These are phyloP conservation scores for Thysanoteuthis rhombus DNA, from an alignment of 2,888 invertebrate species.

Conservation along the genomic window DNA sequence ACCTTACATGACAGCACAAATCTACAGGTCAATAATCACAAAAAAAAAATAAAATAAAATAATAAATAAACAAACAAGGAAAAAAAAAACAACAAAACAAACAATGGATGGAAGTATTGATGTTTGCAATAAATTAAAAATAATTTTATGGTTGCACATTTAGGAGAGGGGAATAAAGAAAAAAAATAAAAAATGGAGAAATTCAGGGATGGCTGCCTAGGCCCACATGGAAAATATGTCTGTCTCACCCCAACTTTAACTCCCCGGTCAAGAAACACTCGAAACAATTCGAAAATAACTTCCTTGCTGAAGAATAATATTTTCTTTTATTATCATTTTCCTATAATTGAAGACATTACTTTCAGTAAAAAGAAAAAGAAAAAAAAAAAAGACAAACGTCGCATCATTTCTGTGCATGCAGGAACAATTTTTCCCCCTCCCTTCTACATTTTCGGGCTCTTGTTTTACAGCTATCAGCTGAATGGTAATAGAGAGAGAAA, in stretches of 20 bases:
- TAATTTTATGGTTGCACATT: constrained; percentile 24
- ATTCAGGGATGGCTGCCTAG: background rate
- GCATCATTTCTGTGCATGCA: background rate
- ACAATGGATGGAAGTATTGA: constrained; percentile 30
- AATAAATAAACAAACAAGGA: background rate
- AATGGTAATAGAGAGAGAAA: background rate
- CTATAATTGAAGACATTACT: background rate
- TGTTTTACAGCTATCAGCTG: background rate
- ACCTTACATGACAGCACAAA: constrained; percentile 15
- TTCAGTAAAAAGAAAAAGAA: background rate
- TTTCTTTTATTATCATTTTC: background rate
- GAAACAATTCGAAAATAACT: background rate
- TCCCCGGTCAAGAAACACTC: background rate
- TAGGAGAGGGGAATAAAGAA: background rate
- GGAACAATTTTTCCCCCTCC: background rate
- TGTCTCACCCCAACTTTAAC: background rate
- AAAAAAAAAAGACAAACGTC: background rate
- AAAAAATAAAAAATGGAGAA: no score
- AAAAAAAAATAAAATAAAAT: background rate
- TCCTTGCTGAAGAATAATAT: background rate
- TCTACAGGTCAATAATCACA: constrained; percentile 16
- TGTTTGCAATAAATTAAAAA: constrained; percentile 30
- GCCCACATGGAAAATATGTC: background rate
- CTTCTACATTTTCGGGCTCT: background rate
- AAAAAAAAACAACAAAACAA: background rate